Percentiles rank a stretch among this genome's conserved stretches.
phyloP scores from a whole-genome alignment of 2,888 invertebrate genomes.

The Chymomyza amoena region DNA sequence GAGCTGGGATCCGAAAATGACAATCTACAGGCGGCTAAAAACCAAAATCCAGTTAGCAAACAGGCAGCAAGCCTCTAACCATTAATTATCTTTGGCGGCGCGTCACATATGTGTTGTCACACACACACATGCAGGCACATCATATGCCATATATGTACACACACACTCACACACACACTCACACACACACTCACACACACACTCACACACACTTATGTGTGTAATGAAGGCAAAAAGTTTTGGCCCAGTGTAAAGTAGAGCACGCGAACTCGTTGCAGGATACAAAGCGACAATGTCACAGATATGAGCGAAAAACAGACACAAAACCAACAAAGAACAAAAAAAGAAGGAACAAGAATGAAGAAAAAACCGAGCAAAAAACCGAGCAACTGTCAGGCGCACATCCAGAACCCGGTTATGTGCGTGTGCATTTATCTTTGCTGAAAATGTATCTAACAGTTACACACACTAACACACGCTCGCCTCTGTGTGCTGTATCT shows the following conservation, averaged over 20 bases:
- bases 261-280: constrained; percentile 8
- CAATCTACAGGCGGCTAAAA: constrained; percentile 19
- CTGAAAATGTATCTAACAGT: constrained; percentile 40
- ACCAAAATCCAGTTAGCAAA: constrained; percentile 64
- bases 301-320: constrained; percentile 1
- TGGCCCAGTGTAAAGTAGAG: constrained; percentile 4
- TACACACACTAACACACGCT: constrained; percentile 39
- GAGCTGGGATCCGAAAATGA: not conserved
- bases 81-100: constrained; percentile 59
- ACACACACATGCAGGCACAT: constrained; percentile 8
- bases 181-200: not conserved
- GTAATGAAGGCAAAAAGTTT: not conserved
- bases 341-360: not conserved
- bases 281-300: constrained; percentile 2
- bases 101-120: constrained; percentile 40
- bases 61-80: constrained; percentile 29
- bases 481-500: not conserved
- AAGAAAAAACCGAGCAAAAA: constrained; percentile 11
- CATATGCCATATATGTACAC: not conserved
- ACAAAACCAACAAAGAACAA: not conserved
- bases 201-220: constrained; percentile 13
- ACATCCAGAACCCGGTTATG: constrained; percentile 31
- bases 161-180: constrained; percentile 15
- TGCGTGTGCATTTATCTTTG: constrained; percentile 29
- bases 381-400: constrained; percentile 40